Evolutionary conservation across 2,797 vertebrate species (phyloP), one percentile per base, ranked within the genome.

Genomic region (Microchirus variegatus): DNA sequence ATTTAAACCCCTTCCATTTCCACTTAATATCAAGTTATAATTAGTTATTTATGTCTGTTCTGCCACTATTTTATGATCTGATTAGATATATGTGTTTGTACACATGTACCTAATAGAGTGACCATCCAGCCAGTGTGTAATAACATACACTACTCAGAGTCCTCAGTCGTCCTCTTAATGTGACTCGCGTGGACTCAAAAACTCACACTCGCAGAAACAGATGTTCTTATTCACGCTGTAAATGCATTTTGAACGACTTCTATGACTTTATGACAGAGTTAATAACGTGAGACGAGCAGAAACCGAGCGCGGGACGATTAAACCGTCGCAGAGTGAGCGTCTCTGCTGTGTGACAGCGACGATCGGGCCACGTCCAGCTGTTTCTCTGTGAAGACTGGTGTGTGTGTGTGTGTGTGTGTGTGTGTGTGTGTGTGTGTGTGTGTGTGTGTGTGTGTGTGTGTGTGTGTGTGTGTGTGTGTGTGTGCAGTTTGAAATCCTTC

Each of bases 211-310:
- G 18, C 31, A 17, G 31, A 43, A 60, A 47, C 58, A 22, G 19
- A 26, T 47, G 37, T 63, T 66, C 6, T 48, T 40, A 40, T 42
- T 44, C 12, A 1, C 14, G 31, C 16, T 46, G 16, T 58, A 48
- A 66, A 81, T 73, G 58, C 4, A 31, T 75, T 83, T 51, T 52
- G 68, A 82, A 81, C 15, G 13, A 22, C 64, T 77, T 73, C 42
- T 31, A 31, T 31, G 8, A 31, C 31, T 31, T 31, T 31, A 82
- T 57, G 63, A 50, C 52, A 57, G 17, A 78, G 53, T 74, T 82
- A 75, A 75, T 70, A 77, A 73, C n/a, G 55, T 76, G 66, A 66
- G 41, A 75, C 67, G 12, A 50, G 37, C 12, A 47, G 35, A 53
- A 57, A 47, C 38, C 9, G 60, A 35, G 53, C 48, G 43, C 70